These are phyloP conservation scores for Sitta carolinensis DNA, from an alignment of 2,797 vertebrate genomes.

Conservation along the genomic window DNA sequence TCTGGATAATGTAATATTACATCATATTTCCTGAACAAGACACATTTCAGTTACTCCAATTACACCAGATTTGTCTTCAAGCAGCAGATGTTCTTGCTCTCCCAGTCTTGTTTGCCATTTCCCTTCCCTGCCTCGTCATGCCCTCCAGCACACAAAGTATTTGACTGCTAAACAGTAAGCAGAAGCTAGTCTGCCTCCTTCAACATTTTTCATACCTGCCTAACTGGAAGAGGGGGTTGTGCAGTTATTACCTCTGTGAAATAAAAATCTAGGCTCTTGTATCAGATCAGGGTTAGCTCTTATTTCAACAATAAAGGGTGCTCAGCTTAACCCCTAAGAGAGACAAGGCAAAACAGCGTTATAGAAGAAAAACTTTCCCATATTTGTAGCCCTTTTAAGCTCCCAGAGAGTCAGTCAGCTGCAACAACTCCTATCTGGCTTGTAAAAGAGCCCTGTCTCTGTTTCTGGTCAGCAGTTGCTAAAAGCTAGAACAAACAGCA, in stretches of 20 bases:
- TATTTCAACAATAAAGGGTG: neutral
- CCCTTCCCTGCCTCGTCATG: neutral
- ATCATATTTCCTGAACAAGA: constrained; percentile 19
- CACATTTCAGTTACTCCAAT: constrained; percentile 35
- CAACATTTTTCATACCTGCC: neutral
- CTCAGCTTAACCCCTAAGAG: neutral
- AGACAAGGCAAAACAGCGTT: neutral
- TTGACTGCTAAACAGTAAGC: neutral
- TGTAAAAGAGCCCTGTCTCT: neutral
- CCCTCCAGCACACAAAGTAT: neutral
- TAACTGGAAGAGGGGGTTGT: neutral
- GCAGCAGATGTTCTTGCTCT: constrained; percentile 25
- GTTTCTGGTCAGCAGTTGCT: neutral
- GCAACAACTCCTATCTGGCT: neutral
- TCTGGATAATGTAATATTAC: constrained; percentile 33
- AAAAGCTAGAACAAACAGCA: neutral
- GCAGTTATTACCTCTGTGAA: neutral
- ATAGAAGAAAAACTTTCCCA: neutral
- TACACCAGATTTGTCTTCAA: constrained; percentile 23
- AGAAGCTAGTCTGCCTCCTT: neutral
- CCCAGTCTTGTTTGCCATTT: neutral
- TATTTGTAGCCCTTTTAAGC: neutral
- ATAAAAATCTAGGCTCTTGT: neutral
- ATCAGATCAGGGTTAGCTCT: neutral
- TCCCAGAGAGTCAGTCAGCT: neutral